Conservation (phyloP, 2,113 vertebrate genomes). For the Muscicapa adusta region DNA sequence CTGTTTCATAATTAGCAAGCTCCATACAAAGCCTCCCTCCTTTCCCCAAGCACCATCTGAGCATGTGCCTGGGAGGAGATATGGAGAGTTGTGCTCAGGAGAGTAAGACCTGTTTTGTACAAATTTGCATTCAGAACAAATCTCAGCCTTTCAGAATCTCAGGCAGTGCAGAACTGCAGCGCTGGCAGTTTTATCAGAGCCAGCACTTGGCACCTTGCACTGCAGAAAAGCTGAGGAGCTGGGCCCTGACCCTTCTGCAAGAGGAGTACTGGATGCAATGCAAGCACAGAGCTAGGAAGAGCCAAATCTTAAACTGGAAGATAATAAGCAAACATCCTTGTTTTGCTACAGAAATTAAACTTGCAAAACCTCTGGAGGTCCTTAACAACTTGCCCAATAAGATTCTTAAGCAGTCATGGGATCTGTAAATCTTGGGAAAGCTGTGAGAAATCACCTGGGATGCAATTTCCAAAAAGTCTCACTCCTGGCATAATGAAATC, state of each 20-base stretch:
- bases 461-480: not conserved
- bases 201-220: not conserved
- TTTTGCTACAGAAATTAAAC: not conserved
- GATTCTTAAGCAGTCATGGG: not conserved
- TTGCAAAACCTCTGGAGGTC: not conserved
- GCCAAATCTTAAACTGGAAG: not conserved
- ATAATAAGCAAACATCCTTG: not conserved
- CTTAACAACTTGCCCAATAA: not conserved
- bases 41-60: slow-evolving; percentile 7
- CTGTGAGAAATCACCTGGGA: not conserved
- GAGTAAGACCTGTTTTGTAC: not conserved
- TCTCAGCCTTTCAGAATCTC: not conserved
- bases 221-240: not conserved
- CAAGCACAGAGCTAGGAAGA: not conserved
- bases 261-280: not conserved
- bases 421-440: not conserved
- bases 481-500: not conserved
- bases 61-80: slow-evolving; percentile 37
- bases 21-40: not conserved
- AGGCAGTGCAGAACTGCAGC: not conserved
- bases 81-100: not conserved
- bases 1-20: slow-evolving; percentile 39
- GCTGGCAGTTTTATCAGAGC: not conserved
- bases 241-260: fast-evolving
- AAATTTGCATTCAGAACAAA: slow-evolving; percentile 32